Percentiles rank a stretch among this genome's conserved stretches.
Evolutionary conservation across 2,113 vertebrate genomes (phyloP).

Genomic region (Limanda limanda): DNA sequence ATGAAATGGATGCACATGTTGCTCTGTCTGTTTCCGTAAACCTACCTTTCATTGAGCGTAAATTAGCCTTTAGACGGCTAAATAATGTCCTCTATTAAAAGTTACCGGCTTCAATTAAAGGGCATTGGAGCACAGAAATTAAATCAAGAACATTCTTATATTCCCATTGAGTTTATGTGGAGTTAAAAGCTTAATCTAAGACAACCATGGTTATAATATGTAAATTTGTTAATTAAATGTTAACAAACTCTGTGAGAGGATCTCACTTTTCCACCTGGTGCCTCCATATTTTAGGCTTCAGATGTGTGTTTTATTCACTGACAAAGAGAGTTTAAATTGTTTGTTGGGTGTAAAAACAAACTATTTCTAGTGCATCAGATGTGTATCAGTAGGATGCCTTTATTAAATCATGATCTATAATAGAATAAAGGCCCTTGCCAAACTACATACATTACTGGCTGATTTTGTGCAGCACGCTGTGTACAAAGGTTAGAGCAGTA

Average conservation of each 20-base stretch:
- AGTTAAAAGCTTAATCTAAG: constrained; percentile 6
- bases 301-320: neutral
- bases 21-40: too few relatives aligned
- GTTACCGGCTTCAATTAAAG: too few relatives aligned
- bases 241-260: neutral
- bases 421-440: constrained; percentile 12
- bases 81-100: too few relatives aligned
- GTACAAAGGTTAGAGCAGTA: constrained; percentile 21
- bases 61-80: too few relatives aligned
- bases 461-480: constrained; percentile 12
- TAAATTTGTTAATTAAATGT: constrained; percentile 27
- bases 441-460: neutral
- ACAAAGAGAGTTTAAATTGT: neutral
- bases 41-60: too few relatives aligned
- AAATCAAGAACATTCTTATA: constrained; percentile 23
- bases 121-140: constrained; percentile 7
- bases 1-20: too few relatives aligned
- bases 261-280: too few relatives aligned
- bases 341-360: constrained; percentile 2
- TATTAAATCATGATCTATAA: constrained; percentile 21
- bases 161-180: neutral
- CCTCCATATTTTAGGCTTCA: neutral
- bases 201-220: constrained; percentile 12
- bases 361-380: neutral
- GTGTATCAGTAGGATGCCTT: neutral